Evolutionary conservation across 2,888 invertebrate species (phyloP).

Genomic region (Amphipoea oculea): DNA sequence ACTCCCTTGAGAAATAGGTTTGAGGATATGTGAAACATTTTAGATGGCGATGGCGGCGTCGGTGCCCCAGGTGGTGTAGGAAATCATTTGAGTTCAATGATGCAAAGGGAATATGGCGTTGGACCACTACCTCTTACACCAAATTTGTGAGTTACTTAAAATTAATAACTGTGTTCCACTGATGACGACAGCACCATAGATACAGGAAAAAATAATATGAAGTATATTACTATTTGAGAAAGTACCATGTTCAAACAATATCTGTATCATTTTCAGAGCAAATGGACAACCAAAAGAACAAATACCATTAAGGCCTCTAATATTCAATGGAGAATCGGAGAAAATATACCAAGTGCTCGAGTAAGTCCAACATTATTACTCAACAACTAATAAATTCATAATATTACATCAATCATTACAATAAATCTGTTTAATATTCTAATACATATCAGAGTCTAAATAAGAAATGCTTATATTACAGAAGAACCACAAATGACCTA

Average conservation of each 20-base stretch:
- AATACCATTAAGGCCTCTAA: slow-evolving; percentile 94
- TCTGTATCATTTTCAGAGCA: slow-evolving; percentile 73
- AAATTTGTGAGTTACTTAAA: slow-evolving; percentile 80
- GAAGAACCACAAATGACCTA: slow-evolving; percentile 90
- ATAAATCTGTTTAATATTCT: slow-evolving; percentile 57
- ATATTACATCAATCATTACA: slow-evolving; percentile 62
- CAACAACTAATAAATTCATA: slow-evolving; percentile 25
- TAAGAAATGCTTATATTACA: slow-evolving; percentile 83
- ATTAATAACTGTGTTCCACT: slow-evolving; percentile 14
- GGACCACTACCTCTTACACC: slow-evolving; percentile 82
- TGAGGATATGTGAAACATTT: slow-evolving; percentile 24
- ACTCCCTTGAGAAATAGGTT: slow-evolving; percentile 19
- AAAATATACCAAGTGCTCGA: slow-evolving; percentile 93
- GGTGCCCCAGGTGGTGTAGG: slow-evolving; percentile 73
- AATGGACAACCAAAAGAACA: slow-evolving; percentile 92
- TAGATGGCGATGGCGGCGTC: slow-evolving; percentile 73
- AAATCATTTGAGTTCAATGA: slow-evolving; percentile 89
- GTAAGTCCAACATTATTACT: slow-evolving; percentile 88
- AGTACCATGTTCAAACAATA: not conserved
- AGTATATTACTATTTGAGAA: not conserved
- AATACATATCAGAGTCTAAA: slow-evolving; percentile 63
- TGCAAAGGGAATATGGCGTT: slow-evolving; percentile 88
- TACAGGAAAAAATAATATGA: slow-evolving; percentile 24
- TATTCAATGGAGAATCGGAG: slow-evolving; percentile 92
- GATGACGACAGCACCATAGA: not conserved